Base-by-base conservation (phyloP, 2,113 vertebrate species). In the Dromaius novaehollandiae region DNA sequence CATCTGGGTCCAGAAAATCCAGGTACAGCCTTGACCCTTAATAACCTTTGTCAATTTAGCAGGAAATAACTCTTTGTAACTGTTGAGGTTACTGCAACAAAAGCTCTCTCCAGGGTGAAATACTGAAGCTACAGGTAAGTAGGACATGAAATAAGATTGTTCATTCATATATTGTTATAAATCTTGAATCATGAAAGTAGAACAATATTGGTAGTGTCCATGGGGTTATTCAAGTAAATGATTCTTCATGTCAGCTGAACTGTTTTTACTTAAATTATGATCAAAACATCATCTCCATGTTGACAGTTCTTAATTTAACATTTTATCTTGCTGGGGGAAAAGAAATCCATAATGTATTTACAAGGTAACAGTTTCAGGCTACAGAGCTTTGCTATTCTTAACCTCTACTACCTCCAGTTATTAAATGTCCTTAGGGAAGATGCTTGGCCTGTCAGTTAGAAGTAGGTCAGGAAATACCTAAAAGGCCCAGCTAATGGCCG, bases 1-100 rank as follows among this genome's bases (percentile, higher is more conserved):
- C 96, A 1, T 98, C 98, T 2, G 99, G 98, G 16, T 99, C 99
- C 82, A 98, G 98, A 88, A 99, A 99, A 94, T 99, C 99, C 97
- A 99, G 99, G 99, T 99, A 96, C 64, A 50, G 46, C 73, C 51
- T 71, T 5, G 3, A 25, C 6, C 66, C 53, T 74, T 44, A 4
- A 0, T 56, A 38, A 4, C 6, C 11, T 50, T n/a, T 44, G 7
- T 9, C 64, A 19, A 9, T 30, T 21, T 22, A 64, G 68, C 61
- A 71, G 32, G 55, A 34, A 7, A 0, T 60, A 32, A 1, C 7
- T 46, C 2, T 11, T 25, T 36, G 28, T 34, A n/a, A 2, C 56
- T 14, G 15, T 3, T n/a, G 64, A 46, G 75, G 7, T 75, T 91
- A 16, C 48, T 26, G 48, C 16, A n/a, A 34, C 1, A 0, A 16